phyloP scores from a whole-genome alignment of 2,888 invertebrate species.

The Doris montereyensis region DNA sequence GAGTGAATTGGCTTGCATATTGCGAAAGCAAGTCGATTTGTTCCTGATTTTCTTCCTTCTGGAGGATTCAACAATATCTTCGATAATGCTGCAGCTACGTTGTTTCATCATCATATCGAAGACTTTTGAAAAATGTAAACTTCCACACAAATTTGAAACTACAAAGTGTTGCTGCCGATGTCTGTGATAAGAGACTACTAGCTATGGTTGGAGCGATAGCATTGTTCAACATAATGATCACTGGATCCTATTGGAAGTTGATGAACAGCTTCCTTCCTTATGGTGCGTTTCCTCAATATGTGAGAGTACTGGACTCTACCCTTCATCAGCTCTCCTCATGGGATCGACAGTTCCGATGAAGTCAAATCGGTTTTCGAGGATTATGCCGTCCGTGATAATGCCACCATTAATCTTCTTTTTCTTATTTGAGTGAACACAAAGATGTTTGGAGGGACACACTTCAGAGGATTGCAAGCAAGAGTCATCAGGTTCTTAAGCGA shows the following conservation, averaged over 20 bases:
- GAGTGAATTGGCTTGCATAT: slow-evolving; percentile 11
- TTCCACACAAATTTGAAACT: slow-evolving; percentile 5
- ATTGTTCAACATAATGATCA: background rate
- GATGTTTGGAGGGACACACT: background rate
- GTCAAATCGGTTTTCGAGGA: background rate
- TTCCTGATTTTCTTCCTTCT: background rate
- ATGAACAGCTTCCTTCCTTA: slow-evolving; percentile 12
- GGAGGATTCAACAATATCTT: slow-evolving; percentile 21
- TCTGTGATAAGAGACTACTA: background rate
- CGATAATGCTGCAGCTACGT: slow-evolving; percentile 20
- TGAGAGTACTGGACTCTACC: background rate
- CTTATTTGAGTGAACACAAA: background rate
- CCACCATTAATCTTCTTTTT: background rate
- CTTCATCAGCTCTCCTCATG: background rate
- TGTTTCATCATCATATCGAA: background rate
- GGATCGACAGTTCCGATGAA: background rate
- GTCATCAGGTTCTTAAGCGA: background rate
- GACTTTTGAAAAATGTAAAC: background rate
- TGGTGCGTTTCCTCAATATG: background rate
- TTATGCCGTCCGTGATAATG: background rate
- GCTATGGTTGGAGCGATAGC: slow-evolving; percentile 1
- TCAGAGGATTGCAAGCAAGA: background rate
- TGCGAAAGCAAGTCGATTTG: background rate
- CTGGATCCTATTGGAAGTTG: slow-evolving; percentile 17
- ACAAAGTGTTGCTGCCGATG: slow-evolving; percentile 14